phyloP scores from a whole-genome alignment of 2,888 invertebrate genomes.

The Leucophora obtusa region DNA sequence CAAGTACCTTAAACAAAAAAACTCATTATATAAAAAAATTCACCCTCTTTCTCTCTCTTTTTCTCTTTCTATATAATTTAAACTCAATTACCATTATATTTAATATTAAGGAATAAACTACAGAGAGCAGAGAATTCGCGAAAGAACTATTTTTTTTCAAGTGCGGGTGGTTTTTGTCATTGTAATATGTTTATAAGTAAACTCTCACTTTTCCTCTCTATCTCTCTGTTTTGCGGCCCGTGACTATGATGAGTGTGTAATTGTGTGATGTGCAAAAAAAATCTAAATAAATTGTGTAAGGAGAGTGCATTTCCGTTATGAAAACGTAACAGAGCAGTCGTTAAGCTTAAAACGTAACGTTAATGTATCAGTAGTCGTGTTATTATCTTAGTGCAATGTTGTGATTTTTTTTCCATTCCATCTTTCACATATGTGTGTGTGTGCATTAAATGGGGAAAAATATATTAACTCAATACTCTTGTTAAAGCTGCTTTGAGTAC shows the following conservation, averaged over 20 bases:
- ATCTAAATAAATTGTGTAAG: not conserved
- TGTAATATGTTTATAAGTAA: not conserved
- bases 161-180: not conserved
- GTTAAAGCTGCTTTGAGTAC: constrained; percentile 57
- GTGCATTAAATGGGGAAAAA: constrained; percentile 5
- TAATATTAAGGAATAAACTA: not conserved
- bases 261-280: not conserved
- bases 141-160: not conserved
- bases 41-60: not conserved
- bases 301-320: constrained; percentile 62
- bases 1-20: not conserved
- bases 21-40: not conserved
- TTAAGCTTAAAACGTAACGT: constrained; percentile 44
- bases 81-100: not conserved
- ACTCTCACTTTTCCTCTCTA: not conserved
- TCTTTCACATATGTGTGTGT: constrained; percentile 15
- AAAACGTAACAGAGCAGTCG: constrained; percentile 61
- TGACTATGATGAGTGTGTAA: not conserved
- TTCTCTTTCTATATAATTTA: not conserved
- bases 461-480: constrained; percentile 47
- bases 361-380: constrained; percentile 47
- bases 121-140: not conserved
- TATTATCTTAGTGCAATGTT: constrained; percentile 53
- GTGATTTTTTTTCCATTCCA: constrained; percentile 43
- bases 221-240: not conserved